A percentile compares a stretch with the other conserved stretches of the same genome.
These are phyloP conservation scores for Betta splendens DNA, from an alignment of 2,797 vertebrate species.

Conservation along the genomic window DNA sequence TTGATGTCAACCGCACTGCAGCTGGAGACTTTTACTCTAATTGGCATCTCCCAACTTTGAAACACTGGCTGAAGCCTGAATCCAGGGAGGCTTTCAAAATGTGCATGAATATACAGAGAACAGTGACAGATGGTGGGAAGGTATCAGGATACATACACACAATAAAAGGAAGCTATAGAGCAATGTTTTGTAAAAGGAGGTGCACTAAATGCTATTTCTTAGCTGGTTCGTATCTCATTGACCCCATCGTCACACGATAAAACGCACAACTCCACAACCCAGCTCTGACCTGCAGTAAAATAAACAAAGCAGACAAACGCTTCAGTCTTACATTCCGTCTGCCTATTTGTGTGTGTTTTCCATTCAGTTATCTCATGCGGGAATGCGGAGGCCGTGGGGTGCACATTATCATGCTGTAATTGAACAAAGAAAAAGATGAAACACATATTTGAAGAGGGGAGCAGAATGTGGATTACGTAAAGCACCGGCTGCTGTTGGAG, in stretches of 20 bases:
- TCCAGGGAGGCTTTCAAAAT: neutral
- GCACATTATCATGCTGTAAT: neutral
- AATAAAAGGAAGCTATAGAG: neutral
- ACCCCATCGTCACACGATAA: constrained; percentile 15
- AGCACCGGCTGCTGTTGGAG: neutral
- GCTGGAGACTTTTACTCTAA: neutral
- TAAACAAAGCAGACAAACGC: constrained; percentile 15
- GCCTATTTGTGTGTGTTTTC: constrained; percentile 5
- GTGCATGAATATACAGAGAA: neutral
- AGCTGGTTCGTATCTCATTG: neutral
- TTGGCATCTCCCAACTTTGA: neutral
- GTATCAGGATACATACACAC: neutral
- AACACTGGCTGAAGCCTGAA: neutral
- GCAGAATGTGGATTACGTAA: too few species aligned
- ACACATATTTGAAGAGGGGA: too few species aligned
- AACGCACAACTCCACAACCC: constrained; percentile 1
- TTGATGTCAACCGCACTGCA: neutral
- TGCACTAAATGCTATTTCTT: neutral
- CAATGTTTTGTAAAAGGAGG: constrained; percentile 4
- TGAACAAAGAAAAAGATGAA: constrained; percentile 9
- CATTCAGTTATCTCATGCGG: constrained; percentile 1
- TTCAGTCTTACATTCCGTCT: constrained; percentile 6
- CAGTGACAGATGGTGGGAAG: neutral
- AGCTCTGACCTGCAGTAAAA: constrained; percentile 14
- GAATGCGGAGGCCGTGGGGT: constrained; percentile 10